A percentile compares a stretch with the other conserved stretches of the same genome.
phyloP scores from a whole-genome alignment of 2,113 vertebrate species.

The Thalassoma bifasciatum region DNA sequence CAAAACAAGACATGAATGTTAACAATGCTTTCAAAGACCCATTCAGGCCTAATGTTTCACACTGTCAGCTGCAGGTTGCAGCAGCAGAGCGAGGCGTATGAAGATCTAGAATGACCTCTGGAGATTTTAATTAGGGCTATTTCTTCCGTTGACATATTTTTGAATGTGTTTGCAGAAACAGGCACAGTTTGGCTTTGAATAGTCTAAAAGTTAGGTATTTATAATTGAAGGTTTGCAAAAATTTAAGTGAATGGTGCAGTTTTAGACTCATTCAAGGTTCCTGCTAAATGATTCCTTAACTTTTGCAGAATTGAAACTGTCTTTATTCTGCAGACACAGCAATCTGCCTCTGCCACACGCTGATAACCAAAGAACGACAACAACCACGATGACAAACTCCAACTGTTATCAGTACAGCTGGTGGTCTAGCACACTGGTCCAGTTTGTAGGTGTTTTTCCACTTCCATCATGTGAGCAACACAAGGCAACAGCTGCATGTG shows the following conservation, averaged over 20 bases:
- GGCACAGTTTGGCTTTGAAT: neutral
- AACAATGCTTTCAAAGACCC: neutral
- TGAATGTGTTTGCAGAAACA: neutral
- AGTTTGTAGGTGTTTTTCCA: slow-evolving; percentile 56
- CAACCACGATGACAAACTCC: slow-evolving; percentile 59
- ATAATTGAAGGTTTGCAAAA: neutral
- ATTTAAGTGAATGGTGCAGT: no score
- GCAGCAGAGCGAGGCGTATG: neutral
- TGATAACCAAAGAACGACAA: slow-evolving; percentile 58
- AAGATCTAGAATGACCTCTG: neutral
- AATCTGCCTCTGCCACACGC: slow-evolving; percentile 7
- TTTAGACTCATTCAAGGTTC: neutral
- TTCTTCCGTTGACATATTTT: neutral
- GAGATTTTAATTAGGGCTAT: neutral
- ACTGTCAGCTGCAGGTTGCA: no score
- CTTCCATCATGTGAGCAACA: slow-evolving; percentile 12
- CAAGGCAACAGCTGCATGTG: slow-evolving; percentile 28
- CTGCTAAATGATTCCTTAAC: neutral
- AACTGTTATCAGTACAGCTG: slow-evolving; percentile 68
- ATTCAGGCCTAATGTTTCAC: neutral
- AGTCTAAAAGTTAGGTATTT: neutral
- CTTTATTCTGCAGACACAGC: slow-evolving; percentile 18
- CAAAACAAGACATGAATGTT: neutral
- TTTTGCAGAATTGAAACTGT: slow-evolving; percentile 11
- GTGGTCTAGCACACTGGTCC: neutral